A percentile compares a stretch with the other conserved stretches of the same genome.
Evolutionary conservation across 2,888 invertebrate species (phyloP).

Genomic region (Eueremaeus valkanovi): DNA sequence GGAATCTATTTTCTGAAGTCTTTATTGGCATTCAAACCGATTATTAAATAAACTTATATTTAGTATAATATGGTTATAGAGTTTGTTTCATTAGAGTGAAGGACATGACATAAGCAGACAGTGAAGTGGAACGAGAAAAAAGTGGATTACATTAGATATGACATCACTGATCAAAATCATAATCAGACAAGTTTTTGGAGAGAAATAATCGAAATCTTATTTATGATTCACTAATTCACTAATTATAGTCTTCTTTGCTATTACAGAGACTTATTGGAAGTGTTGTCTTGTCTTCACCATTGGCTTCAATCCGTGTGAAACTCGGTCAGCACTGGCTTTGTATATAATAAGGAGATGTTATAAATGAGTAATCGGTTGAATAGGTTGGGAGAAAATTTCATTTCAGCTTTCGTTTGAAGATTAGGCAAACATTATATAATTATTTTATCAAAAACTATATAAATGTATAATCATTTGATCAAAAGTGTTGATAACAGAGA

Average conservation of each 20-base stretch:
- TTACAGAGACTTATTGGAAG: slow-evolving; percentile 12
- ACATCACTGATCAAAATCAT: not conserved
- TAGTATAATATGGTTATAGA: not conserved
- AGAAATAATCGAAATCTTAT: not conserved
- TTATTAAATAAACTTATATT: not conserved
- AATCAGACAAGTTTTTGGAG: slow-evolving; percentile 1
- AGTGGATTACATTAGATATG: not conserved
- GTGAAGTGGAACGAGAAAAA: not conserved
- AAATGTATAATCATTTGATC: not conserved
- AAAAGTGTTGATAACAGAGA: not conserved
- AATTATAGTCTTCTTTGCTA: not conserved
- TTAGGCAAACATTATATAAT: not conserved
- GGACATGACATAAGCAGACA: slow-evolving; percentile 8
- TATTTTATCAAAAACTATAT: not conserved
- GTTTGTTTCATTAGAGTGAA: not conserved
- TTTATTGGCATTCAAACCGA: too few species aligned
- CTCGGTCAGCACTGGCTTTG: slow-evolving; percentile 7
- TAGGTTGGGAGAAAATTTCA: not conserved
- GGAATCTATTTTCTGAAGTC: too few species aligned
- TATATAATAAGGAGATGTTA: too few species aligned
- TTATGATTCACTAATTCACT: not conserved
- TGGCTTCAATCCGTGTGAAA: slow-evolving; percentile 1
- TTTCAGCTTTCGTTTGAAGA: not conserved
- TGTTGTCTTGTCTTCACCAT: not conserved
- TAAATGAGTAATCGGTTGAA: not conserved